phyloP scores from a whole-genome alignment of 2,113 vertebrate species.

The Leucosticte australis region DNA sequence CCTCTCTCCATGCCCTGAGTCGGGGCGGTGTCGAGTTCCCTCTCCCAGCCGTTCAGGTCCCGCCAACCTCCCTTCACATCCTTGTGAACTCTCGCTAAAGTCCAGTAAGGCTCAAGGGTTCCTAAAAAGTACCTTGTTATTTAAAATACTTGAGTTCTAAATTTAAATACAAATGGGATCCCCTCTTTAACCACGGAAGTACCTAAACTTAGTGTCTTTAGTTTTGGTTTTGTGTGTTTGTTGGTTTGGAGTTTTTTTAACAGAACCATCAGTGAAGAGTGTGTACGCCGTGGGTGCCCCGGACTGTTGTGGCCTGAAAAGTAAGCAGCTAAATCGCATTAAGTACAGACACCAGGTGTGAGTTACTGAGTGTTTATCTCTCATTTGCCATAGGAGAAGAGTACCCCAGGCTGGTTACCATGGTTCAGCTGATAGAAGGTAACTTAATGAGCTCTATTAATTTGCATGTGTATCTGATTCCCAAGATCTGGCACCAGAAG shows the following conservation, averaged over 20 bases:
- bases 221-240: background rate
- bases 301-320: background rate
- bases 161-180: background rate
- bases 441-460: conserved; percentile 32
- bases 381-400: background rate
- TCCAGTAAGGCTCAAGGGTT: background rate
- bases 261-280: background rate
- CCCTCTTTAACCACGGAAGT: background rate
- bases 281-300: fast-evolving
- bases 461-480: conserved; percentile 34
- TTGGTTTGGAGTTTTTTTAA: background rate
- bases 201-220: background rate
- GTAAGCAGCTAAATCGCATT: background rate
- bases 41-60: background rate
- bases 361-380: background rate
- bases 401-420: background rate
- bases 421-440: conserved; percentile 29
- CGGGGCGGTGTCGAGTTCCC: no score
- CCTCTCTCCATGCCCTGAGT: fast-evolving
- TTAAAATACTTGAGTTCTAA: background rate
- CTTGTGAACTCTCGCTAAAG: background rate
- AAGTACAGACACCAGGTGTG: background rate
- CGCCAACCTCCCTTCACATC: background rate
- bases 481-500: conserved; percentile 6
- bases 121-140: background rate